Evolutionary conservation across 2,797 vertebrate species (phyloP).

Genomic region (Botia almorhae): DNA sequence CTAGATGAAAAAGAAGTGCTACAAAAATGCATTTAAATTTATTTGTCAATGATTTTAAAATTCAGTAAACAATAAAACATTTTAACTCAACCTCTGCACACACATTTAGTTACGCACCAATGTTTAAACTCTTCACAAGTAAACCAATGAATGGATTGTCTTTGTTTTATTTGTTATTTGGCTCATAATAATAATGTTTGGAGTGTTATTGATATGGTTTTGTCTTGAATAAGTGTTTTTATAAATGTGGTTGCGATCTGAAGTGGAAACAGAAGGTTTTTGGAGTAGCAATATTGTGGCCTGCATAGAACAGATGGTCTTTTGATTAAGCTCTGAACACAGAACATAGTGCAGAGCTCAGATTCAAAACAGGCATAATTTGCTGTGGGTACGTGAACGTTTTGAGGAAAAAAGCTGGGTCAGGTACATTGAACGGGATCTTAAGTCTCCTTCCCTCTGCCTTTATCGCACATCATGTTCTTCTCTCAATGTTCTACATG

Average conservation of each 20-base stretch:
- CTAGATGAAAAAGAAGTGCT: too few species aligned
- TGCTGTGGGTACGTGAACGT: not conserved
- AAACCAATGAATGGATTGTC: not conserved
- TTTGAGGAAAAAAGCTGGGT: not conserved
- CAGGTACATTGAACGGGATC: constrained; percentile 18
- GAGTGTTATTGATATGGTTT: not conserved
- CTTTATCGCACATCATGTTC: not conserved
- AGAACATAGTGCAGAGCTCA: constrained; percentile 9
- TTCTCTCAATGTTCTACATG: constrained; percentile 20
- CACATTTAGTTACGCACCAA: not conserved
- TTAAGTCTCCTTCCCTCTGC: not conserved
- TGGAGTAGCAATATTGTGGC: not conserved
- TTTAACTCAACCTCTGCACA: not conserved
- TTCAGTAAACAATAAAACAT: not conserved
- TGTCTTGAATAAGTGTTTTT: not conserved
- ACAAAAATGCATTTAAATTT: too few species aligned
- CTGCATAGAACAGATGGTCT: constrained; percentile 34
- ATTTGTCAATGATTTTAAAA: too few species aligned
- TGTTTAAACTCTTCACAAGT: not conserved
- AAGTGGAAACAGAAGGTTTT: constrained; percentile 4
- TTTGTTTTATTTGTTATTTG: not conserved
- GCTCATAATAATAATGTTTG: not conserved
- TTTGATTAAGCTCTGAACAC: constrained; percentile 27
- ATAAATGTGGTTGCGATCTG: constrained; percentile 13
- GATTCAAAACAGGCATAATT: constrained; percentile 24